Evolutionary conservation across 2,797 vertebrate species (phyloP), one percentile per base, ranked within the genome.

Genomic region (Trematomus bernacchii): DNA sequence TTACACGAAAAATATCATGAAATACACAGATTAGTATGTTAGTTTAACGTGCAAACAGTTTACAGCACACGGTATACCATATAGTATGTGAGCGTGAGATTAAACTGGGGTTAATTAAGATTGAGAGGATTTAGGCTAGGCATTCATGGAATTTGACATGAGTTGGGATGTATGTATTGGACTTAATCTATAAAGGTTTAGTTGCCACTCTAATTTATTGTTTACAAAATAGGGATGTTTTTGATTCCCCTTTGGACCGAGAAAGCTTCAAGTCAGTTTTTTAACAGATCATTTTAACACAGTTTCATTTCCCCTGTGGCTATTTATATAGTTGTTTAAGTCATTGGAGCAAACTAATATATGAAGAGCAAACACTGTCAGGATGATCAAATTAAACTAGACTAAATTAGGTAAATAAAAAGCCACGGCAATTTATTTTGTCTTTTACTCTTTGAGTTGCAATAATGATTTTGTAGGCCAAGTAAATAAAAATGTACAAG

Each of bases 81-180:
- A 37, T 37, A 37, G 44, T 57, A 37, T 73, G 57, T 57, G 61
- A 59, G 51, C 46, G 1, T 12, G 62, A 61, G 71, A 77, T 85
- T 73, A 85, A 73, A 79, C 50, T 21, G 50, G 47, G 72, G 79
- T 87, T 73, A 77, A 50, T 52, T 59, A 76, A 55, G 75, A 86
- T 78, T 73, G 68, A 50, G n/a, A 30, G 65, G 72, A 40, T 66
- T 52, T 42, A 57, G 52, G 27, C 72, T 70, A 18, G 68, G 69
- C 57, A 77, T 85, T 72, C 40, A 37, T 5, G 2, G 6, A 61
- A 67, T 73, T 60, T 59, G 61, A 67, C 21, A 74, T 42, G 7
- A 18, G 37, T 58, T 55, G 12, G 52, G 16, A 64, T 83, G 60
- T 50, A 51, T 50, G 46, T 59, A 59, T 18, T 57, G 10, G 14